phyloP scores from a whole-genome alignment of 2,797 vertebrate species.

The Parambassis ranga region DNA sequence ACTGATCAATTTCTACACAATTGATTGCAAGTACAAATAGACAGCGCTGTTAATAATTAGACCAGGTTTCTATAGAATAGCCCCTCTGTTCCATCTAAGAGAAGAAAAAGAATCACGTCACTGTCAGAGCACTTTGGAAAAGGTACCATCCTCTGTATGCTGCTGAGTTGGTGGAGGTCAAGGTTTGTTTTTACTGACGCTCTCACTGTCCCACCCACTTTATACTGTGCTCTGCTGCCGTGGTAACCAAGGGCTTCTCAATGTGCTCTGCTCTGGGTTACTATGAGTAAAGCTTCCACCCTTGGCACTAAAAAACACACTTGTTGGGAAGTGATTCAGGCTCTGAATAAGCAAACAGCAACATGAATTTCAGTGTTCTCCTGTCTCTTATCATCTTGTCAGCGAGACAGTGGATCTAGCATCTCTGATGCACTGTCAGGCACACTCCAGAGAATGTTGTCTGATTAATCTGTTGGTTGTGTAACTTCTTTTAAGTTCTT shows the following conservation, averaged over 20 bases:
- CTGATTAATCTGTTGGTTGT: no score
- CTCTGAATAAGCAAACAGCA: constrained; percentile 6
- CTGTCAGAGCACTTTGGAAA: not conserved
- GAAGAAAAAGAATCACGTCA: not conserved
- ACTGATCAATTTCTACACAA: constrained; percentile 49
- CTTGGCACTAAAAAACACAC: not conserved
- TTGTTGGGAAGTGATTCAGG: constrained; percentile 6
- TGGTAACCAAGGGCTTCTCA: constrained; percentile 42
- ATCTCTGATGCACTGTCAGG: not conserved
- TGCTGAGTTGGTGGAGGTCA: constrained; percentile 5
- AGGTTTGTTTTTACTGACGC: constrained; percentile 17
- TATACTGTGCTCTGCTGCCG: constrained; percentile 24
- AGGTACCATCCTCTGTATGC: not conserved
- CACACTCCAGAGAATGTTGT: not conserved
- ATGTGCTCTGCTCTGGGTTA: not conserved
- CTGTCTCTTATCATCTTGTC: not conserved
- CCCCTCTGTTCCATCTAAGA: not conserved
- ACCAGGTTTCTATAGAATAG: not conserved
- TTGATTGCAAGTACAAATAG: constrained; percentile 48
- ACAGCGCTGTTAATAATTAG: not conserved
- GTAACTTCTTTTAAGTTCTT: no score
- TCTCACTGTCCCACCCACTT: constrained; percentile 7
- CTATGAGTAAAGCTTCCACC: constrained; percentile 27
- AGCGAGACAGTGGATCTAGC: not conserved
- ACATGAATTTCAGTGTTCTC: not conserved